Percentiles rank a stretch among this genome's conserved stretches.
Conservation (phyloP, 2,113 vertebrate species). For the Psilopsiagon aurifrons region DNA sequence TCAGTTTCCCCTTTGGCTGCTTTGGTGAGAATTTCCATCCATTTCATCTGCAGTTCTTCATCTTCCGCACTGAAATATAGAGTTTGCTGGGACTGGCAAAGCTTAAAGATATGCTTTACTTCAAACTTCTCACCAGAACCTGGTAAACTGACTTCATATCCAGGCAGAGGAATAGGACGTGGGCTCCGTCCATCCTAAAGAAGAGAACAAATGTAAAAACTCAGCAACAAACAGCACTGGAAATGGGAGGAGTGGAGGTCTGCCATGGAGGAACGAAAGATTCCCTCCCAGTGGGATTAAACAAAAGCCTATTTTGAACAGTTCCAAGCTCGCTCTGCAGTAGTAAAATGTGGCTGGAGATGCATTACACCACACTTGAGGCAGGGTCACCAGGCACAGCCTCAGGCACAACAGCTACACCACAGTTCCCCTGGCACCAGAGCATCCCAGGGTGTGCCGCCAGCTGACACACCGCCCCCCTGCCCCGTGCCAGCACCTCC, state of each 20-base stretch:
- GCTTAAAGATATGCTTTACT: constrained; percentile 76
- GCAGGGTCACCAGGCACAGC: accelerated
- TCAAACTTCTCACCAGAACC: constrained; percentile 76
- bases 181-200: constrained; percentile 78
- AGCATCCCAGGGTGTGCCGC: accelerated
- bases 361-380: accelerated
- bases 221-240: not conserved
- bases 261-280: accelerated
- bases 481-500: accelerated
- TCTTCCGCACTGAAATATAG: constrained; percentile 84
- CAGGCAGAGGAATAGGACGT: constrained; percentile 77
- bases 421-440: not conserved
- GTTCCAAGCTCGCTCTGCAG: not conserved
- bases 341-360: not conserved
- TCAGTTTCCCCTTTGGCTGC: constrained; percentile 72
- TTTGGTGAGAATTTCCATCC: constrained; percentile 82
- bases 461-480: not conserved
- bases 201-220: not conserved
- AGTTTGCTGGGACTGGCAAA: constrained; percentile 82
- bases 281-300: not conserved
- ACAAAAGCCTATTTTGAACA: not conserved
- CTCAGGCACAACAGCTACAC: not conserved
- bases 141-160: constrained; percentile 77
- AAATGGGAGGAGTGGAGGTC: accelerated
- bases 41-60: constrained; percentile 80